phyloP scores from a whole-genome alignment of 2,888 invertebrate genomes.

The Cyclophora punctaria region DNA sequence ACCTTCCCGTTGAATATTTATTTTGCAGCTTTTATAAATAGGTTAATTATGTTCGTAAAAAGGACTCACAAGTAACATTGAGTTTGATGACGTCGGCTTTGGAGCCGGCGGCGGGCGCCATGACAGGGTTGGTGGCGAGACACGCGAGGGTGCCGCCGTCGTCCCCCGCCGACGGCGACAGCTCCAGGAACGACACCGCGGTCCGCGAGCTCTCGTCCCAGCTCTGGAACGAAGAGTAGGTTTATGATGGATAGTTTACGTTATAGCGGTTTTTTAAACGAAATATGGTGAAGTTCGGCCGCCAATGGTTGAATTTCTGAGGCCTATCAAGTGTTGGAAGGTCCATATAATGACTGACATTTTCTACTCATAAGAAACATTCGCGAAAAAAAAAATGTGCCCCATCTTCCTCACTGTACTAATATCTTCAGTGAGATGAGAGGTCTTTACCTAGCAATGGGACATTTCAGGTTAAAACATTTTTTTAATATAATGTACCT shows the following conservation, averaged over 20 bases:
- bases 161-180: conserved; percentile 51
- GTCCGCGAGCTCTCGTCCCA: conserved; percentile 46
- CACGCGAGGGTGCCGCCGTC: conserved; percentile 64
- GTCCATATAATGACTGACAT: too few species aligned
- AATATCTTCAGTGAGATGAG: too few species aligned
- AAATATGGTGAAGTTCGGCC: neutral
- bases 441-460: too few species aligned
- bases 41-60: neutral
- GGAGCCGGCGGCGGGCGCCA: conserved; percentile 60
- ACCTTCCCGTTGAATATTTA: too few species aligned
- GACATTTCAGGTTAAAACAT: too few species aligned
- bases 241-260: neutral
- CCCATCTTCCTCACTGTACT: too few species aligned
- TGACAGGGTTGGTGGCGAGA: conserved; percentile 60
- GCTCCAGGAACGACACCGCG: conserved; percentile 53
- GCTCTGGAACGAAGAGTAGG: conserved; percentile 33
- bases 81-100: conserved; percentile 63
- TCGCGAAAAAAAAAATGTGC: too few species aligned
- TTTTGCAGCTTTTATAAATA: too few species aligned
- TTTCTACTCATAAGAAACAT: too few species aligned
- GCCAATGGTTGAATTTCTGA: too few species aligned
- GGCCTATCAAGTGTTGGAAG: too few species aligned
- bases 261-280: neutral
- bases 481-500: conserved; percentile 29
- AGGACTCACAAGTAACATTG: conserved; percentile 63